These are phyloP conservation scores for Bacillus rossius DNA, from an alignment of 1,140 invertebrate species.

Conservation along the genomic window DNA sequence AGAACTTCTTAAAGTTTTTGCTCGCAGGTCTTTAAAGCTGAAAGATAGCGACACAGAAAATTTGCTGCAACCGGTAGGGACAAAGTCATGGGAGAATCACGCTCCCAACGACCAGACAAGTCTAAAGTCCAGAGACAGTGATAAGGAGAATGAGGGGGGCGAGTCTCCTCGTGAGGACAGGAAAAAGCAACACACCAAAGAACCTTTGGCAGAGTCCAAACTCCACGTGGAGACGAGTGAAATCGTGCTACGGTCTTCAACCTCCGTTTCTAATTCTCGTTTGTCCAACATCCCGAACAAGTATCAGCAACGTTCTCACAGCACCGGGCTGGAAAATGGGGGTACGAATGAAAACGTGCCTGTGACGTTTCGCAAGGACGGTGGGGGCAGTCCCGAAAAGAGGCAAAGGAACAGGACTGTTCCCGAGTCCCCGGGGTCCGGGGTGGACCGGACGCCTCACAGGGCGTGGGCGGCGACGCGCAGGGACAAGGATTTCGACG, in stretches of 20 bases:
- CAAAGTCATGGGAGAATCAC: conserved; percentile 31
- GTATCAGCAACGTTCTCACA: conserved; percentile 18
- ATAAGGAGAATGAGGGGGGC: conserved; percentile 57
- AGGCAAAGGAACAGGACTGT: conserved; percentile 1
- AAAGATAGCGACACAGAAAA: conserved; percentile 59
- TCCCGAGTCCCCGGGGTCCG: background rate
- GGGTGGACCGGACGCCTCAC: background rate
- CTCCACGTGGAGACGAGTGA: conserved; percentile 23
- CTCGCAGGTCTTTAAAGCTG: conserved; percentile 65
- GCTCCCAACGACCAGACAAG: conserved; percentile 15
- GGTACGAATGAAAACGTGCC: background rate
- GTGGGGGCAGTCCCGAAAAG: conserved; percentile 20
- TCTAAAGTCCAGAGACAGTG: conserved; percentile 53
- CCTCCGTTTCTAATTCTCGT: conserved; percentile 16
- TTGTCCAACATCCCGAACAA: conserved; percentile 23
- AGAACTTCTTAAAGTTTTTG: conserved; percentile 74
- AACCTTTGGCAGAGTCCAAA: conserved; percentile 43
- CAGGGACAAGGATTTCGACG: conserved; percentile 2
- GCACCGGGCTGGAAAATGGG: conserved; percentile 3
- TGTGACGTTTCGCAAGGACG: conserved; percentile 16
- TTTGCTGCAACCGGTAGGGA: conserved; percentile 48
- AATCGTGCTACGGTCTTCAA: conserved; percentile 16
- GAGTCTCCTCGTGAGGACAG: conserved; percentile 38
- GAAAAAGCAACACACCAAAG: conserved; percentile 31
- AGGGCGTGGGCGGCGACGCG: conserved; percentile 2